Base-by-base conservation (phyloP, 2,797 vertebrate species). In the Lepus oiostolus region DNA sequence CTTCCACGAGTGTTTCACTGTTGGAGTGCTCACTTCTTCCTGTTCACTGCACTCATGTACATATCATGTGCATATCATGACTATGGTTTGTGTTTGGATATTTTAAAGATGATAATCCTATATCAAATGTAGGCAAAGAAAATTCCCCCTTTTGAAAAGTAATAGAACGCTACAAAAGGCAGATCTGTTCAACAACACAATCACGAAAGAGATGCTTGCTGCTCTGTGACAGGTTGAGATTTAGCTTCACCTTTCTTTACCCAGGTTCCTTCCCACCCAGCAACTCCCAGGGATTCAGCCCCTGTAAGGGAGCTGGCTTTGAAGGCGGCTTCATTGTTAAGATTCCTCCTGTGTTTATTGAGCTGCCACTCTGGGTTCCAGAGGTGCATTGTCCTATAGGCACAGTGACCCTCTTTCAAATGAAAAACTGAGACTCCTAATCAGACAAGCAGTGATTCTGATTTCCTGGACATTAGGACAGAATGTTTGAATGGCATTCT, bases 361-460 rank as follows among this genome's bases (percentile, higher is more conserved):
- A 93, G 32, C 38, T 79, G 63, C 68, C 26, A 62, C 52, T 60
- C 3, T 22, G 58, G 26, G 32, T 16, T 93, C 50, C 63, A 77
- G 75, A 71, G 24, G 32, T 54, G 63, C 30, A 13, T 70, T 52
- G 13, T 62, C 35, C 17, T 79, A 12, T 47, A 79, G 35, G 63
- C 38, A 91, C 63, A 52, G 50, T 87, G 62, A 68, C 72, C 85
- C 35, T 62, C 90, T 94, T 96, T 94, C 87, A 65, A 54, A 81
- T 94, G 58, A 68, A 91, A 95, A 95, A 65, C 32, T 62, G 47
- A n/a, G 68, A 85, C 24, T 85, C 75, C 58, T 24, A 17, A n/a
- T 80, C 47, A 84, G 60, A 91, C 7, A 90, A 95, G 71, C 70
- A 74, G 76, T 60, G 8, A 86, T 95, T 96, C 38, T 85, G 63